Evolutionary conservation across 1,140 invertebrate species (phyloP).

Genomic region (Bombus impatiens): DNA sequence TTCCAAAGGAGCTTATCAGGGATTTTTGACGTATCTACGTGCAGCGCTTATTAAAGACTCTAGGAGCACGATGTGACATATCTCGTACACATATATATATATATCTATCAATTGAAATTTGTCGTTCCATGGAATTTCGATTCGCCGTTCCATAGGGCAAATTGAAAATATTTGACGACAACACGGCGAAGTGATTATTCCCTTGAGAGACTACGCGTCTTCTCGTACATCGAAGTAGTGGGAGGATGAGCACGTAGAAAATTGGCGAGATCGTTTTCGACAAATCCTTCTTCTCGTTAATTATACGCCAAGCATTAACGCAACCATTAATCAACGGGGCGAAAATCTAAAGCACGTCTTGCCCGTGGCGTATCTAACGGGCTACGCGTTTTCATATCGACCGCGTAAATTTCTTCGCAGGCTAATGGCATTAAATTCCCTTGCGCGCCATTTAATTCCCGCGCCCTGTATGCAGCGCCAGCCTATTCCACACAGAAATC

Average conservation of each 20-base stretch:
- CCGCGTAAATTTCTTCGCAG: slow-evolving; percentile 65
- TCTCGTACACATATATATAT: neutral
- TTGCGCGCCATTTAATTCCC: slow-evolving; percentile 59
- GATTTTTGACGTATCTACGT: neutral
- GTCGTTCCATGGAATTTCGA: neutral
- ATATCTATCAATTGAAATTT: neutral
- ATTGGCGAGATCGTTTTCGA: slow-evolving; percentile 16
- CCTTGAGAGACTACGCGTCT: neutral
- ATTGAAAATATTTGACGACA: too few relatives aligned
- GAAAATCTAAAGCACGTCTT: slow-evolving; percentile 54
- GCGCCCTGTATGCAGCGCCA: slow-evolving; percentile 30
- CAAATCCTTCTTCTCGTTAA: slow-evolving; percentile 57
- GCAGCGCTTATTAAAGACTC: neutral
- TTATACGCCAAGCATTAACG: slow-evolving; percentile 57
- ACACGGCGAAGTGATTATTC: too few relatives aligned
- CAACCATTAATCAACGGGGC: slow-evolving; percentile 57
- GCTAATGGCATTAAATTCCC: slow-evolving; percentile 61
- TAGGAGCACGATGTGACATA: too few relatives aligned
- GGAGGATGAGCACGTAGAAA: neutral
- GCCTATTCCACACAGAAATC: slow-evolving; percentile 33
- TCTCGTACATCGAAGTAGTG: neutral
- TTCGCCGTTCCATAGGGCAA: too few relatives aligned
- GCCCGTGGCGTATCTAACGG: slow-evolving; percentile 3
- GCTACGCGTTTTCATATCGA: slow-evolving; percentile 59
- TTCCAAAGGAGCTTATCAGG: neutral